Evolutionary conservation across 2,797 vertebrate genomes (phyloP).

Genomic region (Stomatorhinus walkeri): DNA sequence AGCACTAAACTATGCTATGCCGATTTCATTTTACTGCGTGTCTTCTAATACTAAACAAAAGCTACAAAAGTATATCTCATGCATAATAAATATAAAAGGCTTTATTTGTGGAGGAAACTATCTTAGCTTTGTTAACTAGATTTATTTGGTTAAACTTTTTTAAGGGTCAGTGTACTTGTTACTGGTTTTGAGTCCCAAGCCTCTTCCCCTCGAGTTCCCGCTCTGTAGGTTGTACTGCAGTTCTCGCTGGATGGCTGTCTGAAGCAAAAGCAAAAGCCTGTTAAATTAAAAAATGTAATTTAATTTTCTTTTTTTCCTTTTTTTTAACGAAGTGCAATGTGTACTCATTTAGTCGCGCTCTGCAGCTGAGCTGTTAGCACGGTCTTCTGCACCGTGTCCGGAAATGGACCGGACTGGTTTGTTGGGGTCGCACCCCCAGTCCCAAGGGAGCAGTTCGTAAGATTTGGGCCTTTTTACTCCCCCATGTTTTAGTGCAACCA

Average conservation of each 20-base stretch:
- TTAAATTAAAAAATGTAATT: neutral
- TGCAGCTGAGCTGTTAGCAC: neutral
- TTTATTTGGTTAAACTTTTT: constrained; percentile 5
- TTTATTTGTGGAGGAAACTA: constrained; percentile 15
- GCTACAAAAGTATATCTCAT: neutral
- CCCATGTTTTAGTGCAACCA: constrained; percentile 22
- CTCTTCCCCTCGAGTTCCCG: neutral
- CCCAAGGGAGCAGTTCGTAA: neutral
- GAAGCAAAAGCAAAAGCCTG: neutral
- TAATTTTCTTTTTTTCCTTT: neutral
- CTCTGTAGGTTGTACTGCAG: constrained; percentile 1
- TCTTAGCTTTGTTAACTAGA: neutral
- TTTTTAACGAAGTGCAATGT: neutral
- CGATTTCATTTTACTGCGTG: constrained; percentile 5
- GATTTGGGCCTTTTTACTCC: constrained; percentile 21
- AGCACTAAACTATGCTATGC: constrained; percentile 19
- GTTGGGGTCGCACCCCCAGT: neutral
- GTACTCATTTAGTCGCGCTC: neutral
- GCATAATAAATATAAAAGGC: neutral
- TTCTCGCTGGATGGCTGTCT: neutral
- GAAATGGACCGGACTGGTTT: neutral
- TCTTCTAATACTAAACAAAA: constrained; percentile 4
- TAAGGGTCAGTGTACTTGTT: constrained; percentile 8
- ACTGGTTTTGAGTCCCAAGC: neutral
- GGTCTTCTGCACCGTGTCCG: neutral